phyloP scores from a whole-genome alignment of 2,797 vertebrate genomes.

The Podarcis lilfordi region DNA sequence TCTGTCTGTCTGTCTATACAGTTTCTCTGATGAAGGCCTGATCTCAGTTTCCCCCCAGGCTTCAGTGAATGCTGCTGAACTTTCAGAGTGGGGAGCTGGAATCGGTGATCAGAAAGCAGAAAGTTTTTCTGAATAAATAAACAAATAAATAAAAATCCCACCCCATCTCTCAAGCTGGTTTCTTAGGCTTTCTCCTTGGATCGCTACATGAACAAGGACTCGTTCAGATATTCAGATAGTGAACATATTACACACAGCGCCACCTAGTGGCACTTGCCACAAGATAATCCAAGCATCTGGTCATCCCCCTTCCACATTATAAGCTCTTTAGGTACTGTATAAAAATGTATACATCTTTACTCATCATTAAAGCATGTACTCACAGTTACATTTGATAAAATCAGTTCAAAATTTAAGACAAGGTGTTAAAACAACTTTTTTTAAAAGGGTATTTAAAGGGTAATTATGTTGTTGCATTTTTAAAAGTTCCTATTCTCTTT shows the following conservation, averaged over 20 bases:
- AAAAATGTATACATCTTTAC: background rate
- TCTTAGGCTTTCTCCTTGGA: background rate
- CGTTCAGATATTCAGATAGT: background rate
- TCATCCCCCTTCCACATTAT: accelerated
- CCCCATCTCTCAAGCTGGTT: too few relatives aligned
- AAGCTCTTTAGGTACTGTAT: background rate
- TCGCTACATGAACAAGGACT: background rate
- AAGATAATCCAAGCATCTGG: background rate
- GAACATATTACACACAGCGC: background rate
- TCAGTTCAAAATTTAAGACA: background rate
- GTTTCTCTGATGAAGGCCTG: too few relatives aligned
- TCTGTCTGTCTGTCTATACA: too few relatives aligned
- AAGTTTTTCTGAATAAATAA: too few relatives aligned
- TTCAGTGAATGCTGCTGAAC: background rate
- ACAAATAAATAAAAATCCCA: too few relatives aligned
- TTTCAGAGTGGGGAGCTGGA: background rate
- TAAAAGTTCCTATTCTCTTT: background rate
- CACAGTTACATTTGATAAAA: too few relatives aligned
- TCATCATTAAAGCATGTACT: background rate
- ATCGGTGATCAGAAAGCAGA: too few relatives aligned
- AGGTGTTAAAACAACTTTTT: background rate
- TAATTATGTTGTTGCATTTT: too few relatives aligned
- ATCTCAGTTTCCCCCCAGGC: background rate
- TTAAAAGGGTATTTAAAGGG: too few relatives aligned
- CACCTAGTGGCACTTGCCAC: slow-evolving; percentile 1